Evolutionary conservation across 2,797 vertebrate genomes (phyloP), one percentile per base, ranked within the genome.

Genomic region (Microcaecilia unicolor): DNA sequence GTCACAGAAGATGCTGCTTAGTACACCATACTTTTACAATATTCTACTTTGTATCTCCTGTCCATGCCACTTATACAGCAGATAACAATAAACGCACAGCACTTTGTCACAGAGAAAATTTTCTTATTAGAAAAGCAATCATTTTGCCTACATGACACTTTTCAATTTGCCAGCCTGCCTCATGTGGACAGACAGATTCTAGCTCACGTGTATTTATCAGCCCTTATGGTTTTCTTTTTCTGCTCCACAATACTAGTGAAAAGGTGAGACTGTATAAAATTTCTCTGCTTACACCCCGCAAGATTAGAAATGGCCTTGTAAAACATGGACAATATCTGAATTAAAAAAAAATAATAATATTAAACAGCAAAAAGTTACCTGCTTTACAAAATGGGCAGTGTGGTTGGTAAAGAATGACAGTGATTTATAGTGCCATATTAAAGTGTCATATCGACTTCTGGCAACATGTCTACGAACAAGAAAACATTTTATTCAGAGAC

Each of bases 151-250:
- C n/a, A 4, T 3, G 21, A 12, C 10, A 11, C 18, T 40, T 55
- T 22, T 49, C 32, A 16, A 51, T 28, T 27, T 34, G 2, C 9
- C 4, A 1, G 2, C 9, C 8, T 23, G 11, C 6, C 44, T 49
- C n/a, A 17, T 18, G 22, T 28, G 8, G 19, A 41, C 17, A 48
- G 19, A 10, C 21, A 31, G 34, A 25, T 23, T 51, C 34, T 37
- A 25, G 18, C 34, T 22, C 45, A 39, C 24, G 15, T 28, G 22
- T 49, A 44, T 60, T 45, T 49, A 20, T 40, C 15, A 25, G 21
- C n/a, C n/a, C 31, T 34, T 37, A 32, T 22, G 46, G 35, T 12
- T 28, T 19, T 9, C n/a, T n/a, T n/a, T n/a, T n/a, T n/a, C n/a
- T n/a, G n/a, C 27, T 18, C 4, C 7, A 16, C 31, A 46, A 47